Evolutionary conservation across 2,888 invertebrate genomes (phyloP).

Genomic region (Acheta domesticus): DNA sequence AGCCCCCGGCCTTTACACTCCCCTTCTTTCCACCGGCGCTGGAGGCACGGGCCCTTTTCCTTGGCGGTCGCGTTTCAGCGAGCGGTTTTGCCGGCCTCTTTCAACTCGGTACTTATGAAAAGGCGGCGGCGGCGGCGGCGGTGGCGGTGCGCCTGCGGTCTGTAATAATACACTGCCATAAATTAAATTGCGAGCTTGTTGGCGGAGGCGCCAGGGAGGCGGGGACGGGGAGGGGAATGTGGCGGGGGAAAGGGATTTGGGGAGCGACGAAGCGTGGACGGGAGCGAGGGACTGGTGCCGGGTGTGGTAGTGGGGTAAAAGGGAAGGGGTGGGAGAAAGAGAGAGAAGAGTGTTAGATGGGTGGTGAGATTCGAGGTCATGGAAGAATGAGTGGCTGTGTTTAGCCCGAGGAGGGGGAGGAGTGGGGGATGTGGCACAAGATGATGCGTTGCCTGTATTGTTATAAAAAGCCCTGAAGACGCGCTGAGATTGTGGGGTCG

Average conservation of each 20-base stretch:
- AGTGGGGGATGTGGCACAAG: too few species aligned
- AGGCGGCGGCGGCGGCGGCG: not conserved
- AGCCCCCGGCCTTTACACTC: too few species aligned
- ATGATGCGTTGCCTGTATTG: too few species aligned
- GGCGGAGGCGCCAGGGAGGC: not conserved
- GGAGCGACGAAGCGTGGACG: conserved; percentile 1
- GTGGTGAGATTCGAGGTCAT: too few species aligned
- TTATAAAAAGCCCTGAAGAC: too few species aligned
- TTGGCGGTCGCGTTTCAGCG: conserved; percentile 1
- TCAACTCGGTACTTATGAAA: not conserved
- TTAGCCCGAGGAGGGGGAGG: too few species aligned
- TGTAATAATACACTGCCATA: conserved; percentile 18
- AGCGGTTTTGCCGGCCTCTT: not conserved
- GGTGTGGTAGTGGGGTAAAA: not conserved
- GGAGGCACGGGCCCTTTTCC: not conserved
- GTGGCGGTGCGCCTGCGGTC: not conserved
- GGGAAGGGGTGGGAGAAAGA: too few species aligned
- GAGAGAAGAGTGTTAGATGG: too few species aligned
- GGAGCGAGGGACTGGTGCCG: not conserved
- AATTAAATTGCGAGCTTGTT: conserved; percentile 18
- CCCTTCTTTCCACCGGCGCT: not conserved
- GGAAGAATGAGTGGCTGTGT: too few species aligned
- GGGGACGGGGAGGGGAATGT: not conserved
- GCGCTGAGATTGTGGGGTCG: too few species aligned
- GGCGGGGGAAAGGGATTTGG: not conserved